These are phyloP conservation scores for Sorex maritimensis DNA, from an alignment of 2,797 vertebrate species.

Conservation along the genomic window DNA sequence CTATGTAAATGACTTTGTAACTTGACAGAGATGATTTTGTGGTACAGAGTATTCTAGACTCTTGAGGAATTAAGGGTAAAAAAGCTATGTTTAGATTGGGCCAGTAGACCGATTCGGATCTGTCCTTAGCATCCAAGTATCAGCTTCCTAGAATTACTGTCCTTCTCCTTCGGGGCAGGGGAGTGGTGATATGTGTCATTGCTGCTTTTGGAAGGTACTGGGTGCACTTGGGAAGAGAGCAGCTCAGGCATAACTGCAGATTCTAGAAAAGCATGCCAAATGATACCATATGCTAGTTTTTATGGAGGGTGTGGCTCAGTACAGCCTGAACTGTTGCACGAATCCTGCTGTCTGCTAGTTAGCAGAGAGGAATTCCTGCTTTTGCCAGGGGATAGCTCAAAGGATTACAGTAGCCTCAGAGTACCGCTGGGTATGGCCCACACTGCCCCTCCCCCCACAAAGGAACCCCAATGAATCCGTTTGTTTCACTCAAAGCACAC, in stretches of 20 bases:
- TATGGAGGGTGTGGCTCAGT: background rate
- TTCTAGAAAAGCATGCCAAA: background rate
- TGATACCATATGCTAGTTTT: background rate
- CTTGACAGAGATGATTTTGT: constrained; percentile 42
- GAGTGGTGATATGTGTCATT: accelerated
- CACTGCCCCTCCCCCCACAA: background rate
- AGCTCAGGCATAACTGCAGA: background rate
- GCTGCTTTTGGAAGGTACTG: background rate
- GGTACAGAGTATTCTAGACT: background rate
- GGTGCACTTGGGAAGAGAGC: background rate
- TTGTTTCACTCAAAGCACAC: background rate
- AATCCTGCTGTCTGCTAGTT: background rate
- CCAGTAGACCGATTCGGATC: too few species aligned
- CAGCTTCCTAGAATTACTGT: background rate
- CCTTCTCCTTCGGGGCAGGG: background rate
- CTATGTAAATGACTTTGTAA: background rate
- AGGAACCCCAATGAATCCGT: background rate
- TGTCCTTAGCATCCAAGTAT: too few species aligned
- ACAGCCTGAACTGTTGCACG: background rate
- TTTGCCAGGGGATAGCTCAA: background rate
- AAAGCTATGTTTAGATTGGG: too few species aligned
- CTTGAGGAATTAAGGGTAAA: background rate
- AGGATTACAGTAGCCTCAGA: too few species aligned
- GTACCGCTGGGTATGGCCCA: too few species aligned
- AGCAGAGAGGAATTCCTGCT: background rate